phyloP scores from a whole-genome alignment of 1,140 invertebrate species.

The Antheraea pernyi region DNA sequence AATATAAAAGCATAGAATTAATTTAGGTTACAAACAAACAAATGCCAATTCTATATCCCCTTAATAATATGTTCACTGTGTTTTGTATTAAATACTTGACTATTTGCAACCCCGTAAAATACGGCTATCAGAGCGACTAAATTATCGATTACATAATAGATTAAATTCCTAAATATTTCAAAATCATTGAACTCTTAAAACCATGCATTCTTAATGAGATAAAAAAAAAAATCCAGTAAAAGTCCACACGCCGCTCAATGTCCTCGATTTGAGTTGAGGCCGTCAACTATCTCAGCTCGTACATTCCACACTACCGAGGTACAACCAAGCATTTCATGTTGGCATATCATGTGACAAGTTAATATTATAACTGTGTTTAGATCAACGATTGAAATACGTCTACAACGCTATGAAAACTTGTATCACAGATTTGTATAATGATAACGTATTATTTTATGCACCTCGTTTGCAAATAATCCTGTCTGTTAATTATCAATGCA shows the following conservation, averaged over 20 bases:
- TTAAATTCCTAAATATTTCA: background rate
- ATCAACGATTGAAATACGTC: background rate
- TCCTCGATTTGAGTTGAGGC: constrained; percentile 61
- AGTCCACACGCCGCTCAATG: constrained; percentile 43
- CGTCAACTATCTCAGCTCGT: constrained; percentile 60
- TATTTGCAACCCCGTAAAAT: too few relatives aligned
- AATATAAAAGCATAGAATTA: too few relatives aligned
- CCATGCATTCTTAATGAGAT: background rate
- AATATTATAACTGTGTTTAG: constrained; percentile 3
- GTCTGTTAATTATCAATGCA: background rate
- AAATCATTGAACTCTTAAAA: background rate
- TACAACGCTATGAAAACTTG: background rate
- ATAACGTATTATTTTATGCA: background rate
- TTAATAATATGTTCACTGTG: too few relatives aligned
- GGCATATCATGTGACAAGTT: constrained; percentile 10
- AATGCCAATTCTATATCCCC: too few relatives aligned
- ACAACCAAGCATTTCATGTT: constrained; percentile 2
- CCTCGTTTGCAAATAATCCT: background rate
- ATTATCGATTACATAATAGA: too few relatives aligned
- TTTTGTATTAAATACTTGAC: too few relatives aligned
- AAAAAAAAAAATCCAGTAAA: constrained; percentile 30
- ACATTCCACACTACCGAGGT: constrained; percentile 35
- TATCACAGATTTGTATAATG: background rate
- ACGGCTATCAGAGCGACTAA: too few relatives aligned
- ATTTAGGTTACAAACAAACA: too few relatives aligned